Conservation (phyloP, 1,140 invertebrate species). For the Drosophila nikananu region DNA sequence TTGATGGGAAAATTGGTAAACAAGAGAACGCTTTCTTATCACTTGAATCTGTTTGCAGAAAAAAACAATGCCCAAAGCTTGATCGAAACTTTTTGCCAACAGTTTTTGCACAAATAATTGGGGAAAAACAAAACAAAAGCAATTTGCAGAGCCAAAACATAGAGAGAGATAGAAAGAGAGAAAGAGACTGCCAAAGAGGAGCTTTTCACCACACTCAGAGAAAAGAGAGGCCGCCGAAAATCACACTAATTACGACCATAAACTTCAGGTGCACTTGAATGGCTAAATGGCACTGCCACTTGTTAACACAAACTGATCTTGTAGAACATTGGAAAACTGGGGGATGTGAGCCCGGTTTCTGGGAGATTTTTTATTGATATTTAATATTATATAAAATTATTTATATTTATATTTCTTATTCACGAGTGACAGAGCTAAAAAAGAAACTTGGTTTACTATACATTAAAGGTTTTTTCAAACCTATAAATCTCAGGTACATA, state of each 20-base stretch:
- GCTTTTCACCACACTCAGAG: conserved; percentile 42
- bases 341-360: not conserved
- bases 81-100: conserved; percentile 45
- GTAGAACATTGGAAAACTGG: not conserved
- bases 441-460: not conserved
- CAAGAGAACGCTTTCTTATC: not conserved
- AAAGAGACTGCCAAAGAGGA: not conserved
- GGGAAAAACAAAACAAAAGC: conserved; percentile 21
- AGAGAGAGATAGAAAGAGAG: not conserved
- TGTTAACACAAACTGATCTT: conserved; percentile 23
- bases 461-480: too few relatives aligned
- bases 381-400: not conserved
- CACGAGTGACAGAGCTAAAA: not conserved
- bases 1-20: not conserved
- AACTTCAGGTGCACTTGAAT: conserved; percentile 22
- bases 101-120: conserved; percentile 28
- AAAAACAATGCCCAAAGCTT: conserved; percentile 29
- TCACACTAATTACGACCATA: conserved; percentile 9
- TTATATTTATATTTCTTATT: not conserved
- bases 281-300: conserved; percentile 13
- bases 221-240: not conserved
- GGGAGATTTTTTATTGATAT: not conserved
- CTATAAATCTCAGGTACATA: not conserved
- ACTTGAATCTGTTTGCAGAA: conserved; percentile 14
- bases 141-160: not conserved